These are phyloP conservation scores for zebrafish (Danio rerio) DNA, from an alignment of 2,113 vertebrate genomes.

Conservation along the genomic window DNA sequence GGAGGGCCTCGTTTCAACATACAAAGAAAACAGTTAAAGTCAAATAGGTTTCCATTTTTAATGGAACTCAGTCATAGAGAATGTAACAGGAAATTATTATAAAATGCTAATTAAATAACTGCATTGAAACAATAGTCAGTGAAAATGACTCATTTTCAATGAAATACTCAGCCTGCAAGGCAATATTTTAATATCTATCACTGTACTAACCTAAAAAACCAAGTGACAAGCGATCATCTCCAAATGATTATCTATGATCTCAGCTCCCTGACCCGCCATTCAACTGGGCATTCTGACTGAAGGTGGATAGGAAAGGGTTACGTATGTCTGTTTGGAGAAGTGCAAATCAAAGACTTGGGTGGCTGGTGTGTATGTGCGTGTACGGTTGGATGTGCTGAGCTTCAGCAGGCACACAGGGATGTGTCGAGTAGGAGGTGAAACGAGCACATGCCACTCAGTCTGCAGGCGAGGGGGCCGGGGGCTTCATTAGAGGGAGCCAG, in stretches of 20 bases:
- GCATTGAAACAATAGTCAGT: constrained; percentile 54
- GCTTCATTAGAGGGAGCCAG: constrained; percentile 79
- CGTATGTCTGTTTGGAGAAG: constrained; percentile 55
- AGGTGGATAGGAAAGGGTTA: constrained; percentile 21
- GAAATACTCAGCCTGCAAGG: not conserved
- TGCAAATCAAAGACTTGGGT: constrained; percentile 66
- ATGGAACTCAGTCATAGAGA: constrained; percentile 38
- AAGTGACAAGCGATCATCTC: constrained; percentile 27
- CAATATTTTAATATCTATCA: not conserved
- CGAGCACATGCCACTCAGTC: constrained; percentile 59
- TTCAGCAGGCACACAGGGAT: constrained; percentile 24
- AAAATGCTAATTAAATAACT: too few relatives aligned
- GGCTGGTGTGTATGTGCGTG: constrained; percentile 27
- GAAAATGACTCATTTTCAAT: not conserved
- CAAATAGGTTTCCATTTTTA: constrained; percentile 56
- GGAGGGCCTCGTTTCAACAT: constrained; percentile 31
- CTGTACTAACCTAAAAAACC: not conserved
- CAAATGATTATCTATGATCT: constrained; percentile 44
- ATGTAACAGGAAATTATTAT: too few relatives aligned
- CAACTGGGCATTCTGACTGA: constrained; percentile 23
- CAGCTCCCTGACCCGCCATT: constrained; percentile 46
- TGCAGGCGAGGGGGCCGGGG: constrained; percentile 70
- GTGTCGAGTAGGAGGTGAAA: constrained; percentile 41
- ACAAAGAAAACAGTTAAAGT: constrained; percentile 51
- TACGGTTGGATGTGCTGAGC: constrained; percentile 29